phyloP scores from a whole-genome alignment of 2,888 invertebrate genomes.

The Coleophora flavipennella region DNA sequence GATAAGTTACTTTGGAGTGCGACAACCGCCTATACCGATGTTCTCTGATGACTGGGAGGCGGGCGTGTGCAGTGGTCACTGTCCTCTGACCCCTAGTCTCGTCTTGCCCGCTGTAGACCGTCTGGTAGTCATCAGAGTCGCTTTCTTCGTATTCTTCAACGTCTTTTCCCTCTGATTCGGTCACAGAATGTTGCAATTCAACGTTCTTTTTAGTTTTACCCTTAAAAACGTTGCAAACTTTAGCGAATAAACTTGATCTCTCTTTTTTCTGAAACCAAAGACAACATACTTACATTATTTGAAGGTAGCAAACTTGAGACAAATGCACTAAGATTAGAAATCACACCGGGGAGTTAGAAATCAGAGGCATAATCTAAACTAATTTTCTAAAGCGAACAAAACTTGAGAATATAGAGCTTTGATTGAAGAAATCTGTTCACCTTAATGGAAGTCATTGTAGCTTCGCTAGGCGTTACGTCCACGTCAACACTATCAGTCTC shows the following conservation, averaged over 20 bases:
- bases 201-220: slow-evolving; percentile 20
- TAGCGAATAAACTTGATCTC: slow-evolving; percentile 35
- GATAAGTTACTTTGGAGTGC: slow-evolving; percentile 26
- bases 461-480: too few relatives aligned
- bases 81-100: neutral
- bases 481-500: too few relatives aligned
- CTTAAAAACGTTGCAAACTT: slow-evolving; percentile 38
- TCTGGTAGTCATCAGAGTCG: slow-evolving; percentile 43
- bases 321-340: too few relatives aligned
- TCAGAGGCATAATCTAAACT: too few relatives aligned
- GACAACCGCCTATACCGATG: slow-evolving; percentile 2
- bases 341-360: too few relatives aligned
- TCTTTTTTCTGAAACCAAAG: slow-evolving; percentile 20
- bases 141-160: slow-evolving; percentile 20
- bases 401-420: too few relatives aligned
- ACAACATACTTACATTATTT: slow-evolving; percentile 11
- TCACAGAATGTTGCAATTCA: slow-evolving; percentile 2
- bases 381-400: too few relatives aligned
- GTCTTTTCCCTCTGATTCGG: slow-evolving; percentile 15
- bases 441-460: too few relatives aligned
- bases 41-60: slow-evolving; percentile 9
- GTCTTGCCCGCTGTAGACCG: slow-evolving; percentile 35
- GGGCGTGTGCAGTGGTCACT: slow-evolving; percentile 1
- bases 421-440: too few relatives aligned
- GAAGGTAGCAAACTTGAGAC: too few relatives aligned